A percentile compares a stretch with the other conserved stretches of the same genome.
These are phyloP conservation scores for Neria commutata DNA, from an alignment of 2,888 invertebrate genomes.

Conservation along the genomic window DNA sequence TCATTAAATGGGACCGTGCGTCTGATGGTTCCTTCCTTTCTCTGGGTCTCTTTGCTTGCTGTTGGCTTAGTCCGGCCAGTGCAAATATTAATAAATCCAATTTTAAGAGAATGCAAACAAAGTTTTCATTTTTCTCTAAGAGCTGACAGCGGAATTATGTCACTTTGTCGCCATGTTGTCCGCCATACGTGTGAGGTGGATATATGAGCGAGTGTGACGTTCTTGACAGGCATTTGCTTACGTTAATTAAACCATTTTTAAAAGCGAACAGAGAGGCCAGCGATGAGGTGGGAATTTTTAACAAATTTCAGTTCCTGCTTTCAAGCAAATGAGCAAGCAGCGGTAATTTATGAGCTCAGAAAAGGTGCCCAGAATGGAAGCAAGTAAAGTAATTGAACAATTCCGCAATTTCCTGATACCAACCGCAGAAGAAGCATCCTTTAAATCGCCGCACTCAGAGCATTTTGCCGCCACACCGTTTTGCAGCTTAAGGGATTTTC, in stretches of 20 bases:
- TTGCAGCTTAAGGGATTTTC: no score
- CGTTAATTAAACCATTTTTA: conserved; percentile 36
- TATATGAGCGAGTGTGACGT: conserved; percentile 24
- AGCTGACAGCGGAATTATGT: conserved; percentile 24
- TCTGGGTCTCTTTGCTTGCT: no score
- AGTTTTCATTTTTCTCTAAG: conserved; percentile 3
- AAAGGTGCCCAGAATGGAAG: background rate
- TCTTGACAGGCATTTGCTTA: conserved; percentile 34
- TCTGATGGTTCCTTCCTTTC: conserved; percentile 12
- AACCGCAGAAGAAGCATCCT: background rate
- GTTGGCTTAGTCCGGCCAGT: conserved; percentile 6
- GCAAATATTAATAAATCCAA: conserved; percentile 29
- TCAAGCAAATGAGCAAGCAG: background rate
- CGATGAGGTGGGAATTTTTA: background rate
- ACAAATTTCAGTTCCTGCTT: background rate
- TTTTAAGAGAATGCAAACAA: conserved; percentile 26
- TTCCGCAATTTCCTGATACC: background rate
- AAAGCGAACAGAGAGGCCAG: no score
- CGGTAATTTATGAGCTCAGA: background rate
- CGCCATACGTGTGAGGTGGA: conserved; percentile 22
- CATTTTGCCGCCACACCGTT: no score
- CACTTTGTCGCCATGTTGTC: conserved; percentile 34
- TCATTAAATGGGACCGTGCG: conserved; percentile 49
- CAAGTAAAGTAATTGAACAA: background rate
- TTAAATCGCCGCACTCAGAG: background rate